Evolutionary conservation across 64 coral and sea anemone species (phyloP).

Genomic region (Pocillopora verrucosa): DNA sequence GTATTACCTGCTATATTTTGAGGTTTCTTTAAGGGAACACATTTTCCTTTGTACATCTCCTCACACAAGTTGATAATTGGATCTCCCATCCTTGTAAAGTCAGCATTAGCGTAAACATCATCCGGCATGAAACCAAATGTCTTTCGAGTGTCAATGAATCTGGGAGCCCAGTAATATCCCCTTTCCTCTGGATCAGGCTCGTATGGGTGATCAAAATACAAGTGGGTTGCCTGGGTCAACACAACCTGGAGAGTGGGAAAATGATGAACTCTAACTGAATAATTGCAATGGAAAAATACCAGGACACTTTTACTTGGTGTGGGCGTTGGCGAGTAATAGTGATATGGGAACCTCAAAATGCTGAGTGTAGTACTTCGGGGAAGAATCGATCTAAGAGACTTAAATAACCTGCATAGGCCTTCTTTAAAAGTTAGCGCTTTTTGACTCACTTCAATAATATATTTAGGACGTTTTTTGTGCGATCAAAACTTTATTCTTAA

Average conservation of each 20-base stretch:
- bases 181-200: conserved; percentile 95
- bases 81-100: conserved; percentile 90
- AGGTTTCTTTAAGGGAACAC: conserved; percentile 75
- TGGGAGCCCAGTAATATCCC: conserved; percentile 94
- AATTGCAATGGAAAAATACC: too few relatives aligned
- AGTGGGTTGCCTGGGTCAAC: conserved; percentile 87
- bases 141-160: conserved; percentile 89
- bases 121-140: conserved; percentile 92
- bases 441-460: too few relatives aligned
- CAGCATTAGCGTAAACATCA: conserved; percentile 84
- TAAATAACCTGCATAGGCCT: too few relatives aligned
- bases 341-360: too few relatives aligned
- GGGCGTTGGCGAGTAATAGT: too few relatives aligned
- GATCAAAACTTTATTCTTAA: too few relatives aligned
- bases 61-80: conserved; percentile 77
- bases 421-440: too few relatives aligned
- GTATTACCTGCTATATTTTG: conserved; percentile 83
- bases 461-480: too few relatives aligned
- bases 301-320: too few relatives aligned
- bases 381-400: too few relatives aligned
- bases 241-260: conserved; percentile 59
- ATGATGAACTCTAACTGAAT: too few relatives aligned
- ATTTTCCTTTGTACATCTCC: conserved; percentile 94
- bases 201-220: conserved; percentile 94
- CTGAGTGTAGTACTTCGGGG: too few relatives aligned